Base-by-base conservation (phyloP, 2,113 vertebrate species). In the Delphinus delphis region DNA sequence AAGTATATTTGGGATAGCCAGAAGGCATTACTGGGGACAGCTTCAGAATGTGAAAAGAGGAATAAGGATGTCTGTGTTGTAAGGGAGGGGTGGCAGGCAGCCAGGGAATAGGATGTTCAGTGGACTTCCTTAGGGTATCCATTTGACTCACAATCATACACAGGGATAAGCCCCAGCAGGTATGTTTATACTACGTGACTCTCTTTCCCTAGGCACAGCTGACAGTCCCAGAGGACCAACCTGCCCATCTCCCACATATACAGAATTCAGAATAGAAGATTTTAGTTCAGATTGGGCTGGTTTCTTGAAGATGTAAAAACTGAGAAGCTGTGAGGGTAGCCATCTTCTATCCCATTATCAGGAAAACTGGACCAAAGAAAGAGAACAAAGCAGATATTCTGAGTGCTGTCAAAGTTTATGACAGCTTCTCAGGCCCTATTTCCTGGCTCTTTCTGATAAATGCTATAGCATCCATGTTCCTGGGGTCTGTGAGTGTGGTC, bases 251-350 rank as follows among this genome's bases (percentile, higher is more conserved):
- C 71, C 44, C 63, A 79, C 21, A 85, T 71, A 85, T 8, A 93
- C 12, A 93, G n/a, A 96, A 80, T 80, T 93, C 79, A 71, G 41
- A 93, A 93, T 1, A 93, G 21, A 92, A 91, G 62, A 62, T 79
- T 90, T 93, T 70, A 80, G 44, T 90, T 85, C 17, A 44, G 53
- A 90, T 21, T 84, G 53, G 63, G 86, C 80, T 90, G 85, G 53
- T 62, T 94, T 89, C 93, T 82, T 85, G 20, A 70, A 79, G 73
- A 87, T 80, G 20, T 85, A 85, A 55, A 55, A 67, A 77, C 63
- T 88, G 74, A 41, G 84, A 88, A 67, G 65, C 67, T 82, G n/a
- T 44, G 31, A 84, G 38, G 18, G 36, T 47, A 74, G 31, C 23
- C 60, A 77, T 90, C 60, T 90, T 74, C 86, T 89, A 58, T 65